phyloP scores from a whole-genome alignment of 2,888 invertebrate genomes.

The Pandemis corylana region DNA sequence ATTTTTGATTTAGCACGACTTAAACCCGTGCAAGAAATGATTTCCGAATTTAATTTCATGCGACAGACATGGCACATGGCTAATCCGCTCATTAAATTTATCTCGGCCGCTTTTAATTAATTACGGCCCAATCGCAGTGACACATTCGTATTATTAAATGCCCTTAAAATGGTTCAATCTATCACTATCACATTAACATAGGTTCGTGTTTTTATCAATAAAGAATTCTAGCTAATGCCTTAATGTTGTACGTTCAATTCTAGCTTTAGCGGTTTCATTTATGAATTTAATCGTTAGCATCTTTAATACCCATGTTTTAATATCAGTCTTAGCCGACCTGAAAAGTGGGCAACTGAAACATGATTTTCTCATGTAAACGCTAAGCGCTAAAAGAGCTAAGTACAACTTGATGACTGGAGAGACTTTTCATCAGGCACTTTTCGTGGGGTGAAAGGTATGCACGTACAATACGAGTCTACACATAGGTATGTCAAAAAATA shows the following conservation, averaged over 20 bases:
- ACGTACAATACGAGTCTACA: too few species aligned
- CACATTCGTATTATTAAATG: not conserved
- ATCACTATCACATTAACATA: not conserved
- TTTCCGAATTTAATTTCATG: conserved; percentile 1
- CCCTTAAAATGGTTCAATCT: not conserved
- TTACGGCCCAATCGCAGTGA: not conserved
- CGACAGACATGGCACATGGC: not conserved
- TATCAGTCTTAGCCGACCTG: too few species aligned
- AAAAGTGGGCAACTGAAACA: too few species aligned
- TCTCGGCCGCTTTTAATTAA: conserved; percentile 3
- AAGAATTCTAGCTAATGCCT: not conserved
- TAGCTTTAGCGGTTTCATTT: too few species aligned
- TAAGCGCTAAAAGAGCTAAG: too few species aligned
- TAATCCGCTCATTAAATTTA: conserved; percentile 11
- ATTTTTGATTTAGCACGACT: not conserved
- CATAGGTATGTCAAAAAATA: too few species aligned
- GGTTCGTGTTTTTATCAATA: not conserved
- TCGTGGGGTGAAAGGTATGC: too few species aligned
- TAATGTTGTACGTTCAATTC: not conserved
- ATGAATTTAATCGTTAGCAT: too few species aligned
- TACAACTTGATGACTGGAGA: too few species aligned
- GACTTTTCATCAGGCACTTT: too few species aligned
- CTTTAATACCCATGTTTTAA: too few species aligned
- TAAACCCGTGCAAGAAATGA: not conserved
- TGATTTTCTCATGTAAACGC: too few species aligned